Evolutionary conservation across 2,888 invertebrate genomes (phyloP).

Genomic region (Pheosia gnoma): DNA sequence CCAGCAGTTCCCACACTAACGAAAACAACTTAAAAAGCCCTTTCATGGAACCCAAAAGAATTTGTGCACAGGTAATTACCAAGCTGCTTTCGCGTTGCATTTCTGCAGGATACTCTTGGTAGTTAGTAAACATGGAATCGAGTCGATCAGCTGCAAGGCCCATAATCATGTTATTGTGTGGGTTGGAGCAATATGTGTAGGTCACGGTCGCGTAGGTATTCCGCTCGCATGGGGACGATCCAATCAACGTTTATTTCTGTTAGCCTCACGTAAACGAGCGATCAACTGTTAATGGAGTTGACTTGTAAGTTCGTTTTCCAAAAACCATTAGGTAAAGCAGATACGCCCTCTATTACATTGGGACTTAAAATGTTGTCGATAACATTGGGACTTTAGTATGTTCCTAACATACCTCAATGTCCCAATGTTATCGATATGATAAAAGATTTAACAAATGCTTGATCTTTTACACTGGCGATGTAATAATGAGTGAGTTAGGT

Average conservation of each 20-base stretch:
- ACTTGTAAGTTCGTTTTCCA: neutral
- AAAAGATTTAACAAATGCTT: too few species aligned
- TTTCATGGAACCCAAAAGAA: too few species aligned
- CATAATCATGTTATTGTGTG: slow-evolving; percentile 6
- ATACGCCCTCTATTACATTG: too few species aligned
- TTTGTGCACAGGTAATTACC: too few species aligned
- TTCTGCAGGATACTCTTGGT: neutral
- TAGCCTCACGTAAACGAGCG: slow-evolving; percentile 26
- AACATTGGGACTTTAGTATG: too few species aligned
- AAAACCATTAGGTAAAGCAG: neutral
- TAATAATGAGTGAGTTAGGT: too few species aligned
- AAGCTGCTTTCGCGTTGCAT: neutral
- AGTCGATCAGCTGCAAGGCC: neutral
- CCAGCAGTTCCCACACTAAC: too few species aligned
- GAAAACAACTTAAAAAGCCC: too few species aligned
- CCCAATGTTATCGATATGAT: too few species aligned
- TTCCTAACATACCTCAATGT: too few species aligned
- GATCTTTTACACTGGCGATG: too few species aligned
- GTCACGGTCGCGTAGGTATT: slow-evolving; percentile 31
- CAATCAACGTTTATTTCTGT: slow-evolving; percentile 29
- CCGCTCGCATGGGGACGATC: slow-evolving; percentile 16
- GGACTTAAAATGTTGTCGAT: too few species aligned
- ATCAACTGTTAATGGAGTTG: slow-evolving; percentile 21
- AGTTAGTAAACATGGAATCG: neutral
- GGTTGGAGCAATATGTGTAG: slow-evolving; percentile 21